Conservation (phyloP, 1,140 invertebrate genomes). For the Macrotrachela quadricornifera region DNA sequence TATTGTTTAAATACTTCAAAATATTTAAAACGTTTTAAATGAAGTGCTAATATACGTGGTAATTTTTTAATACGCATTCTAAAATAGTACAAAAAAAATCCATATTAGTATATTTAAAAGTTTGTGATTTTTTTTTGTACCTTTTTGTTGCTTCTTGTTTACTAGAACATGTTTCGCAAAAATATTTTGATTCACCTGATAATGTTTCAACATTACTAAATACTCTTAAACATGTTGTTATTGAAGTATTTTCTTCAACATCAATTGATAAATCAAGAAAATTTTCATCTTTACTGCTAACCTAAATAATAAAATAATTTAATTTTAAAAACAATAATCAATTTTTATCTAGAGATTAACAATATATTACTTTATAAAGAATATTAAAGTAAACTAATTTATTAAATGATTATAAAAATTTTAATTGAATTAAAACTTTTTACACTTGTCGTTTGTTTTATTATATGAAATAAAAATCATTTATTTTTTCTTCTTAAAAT, state of each 20-base stretch:
- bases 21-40: slow-evolving; percentile 96
- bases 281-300: slow-evolving; percentile 94
- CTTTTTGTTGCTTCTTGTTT: slow-evolving; percentile 86
- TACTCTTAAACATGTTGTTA: slow-evolving; percentile 86
- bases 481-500: no score
- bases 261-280: slow-evolving; percentile 97
- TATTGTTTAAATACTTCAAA: slow-evolving; percentile 94
- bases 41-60: slow-evolving; percentile 84
- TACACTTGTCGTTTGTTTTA: no score
- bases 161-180: slow-evolving; percentile 95
- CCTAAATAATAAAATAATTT: no score
- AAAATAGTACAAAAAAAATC: slow-evolving; percentile 15
- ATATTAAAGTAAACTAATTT: no score
- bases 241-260: slow-evolving; percentile 95
- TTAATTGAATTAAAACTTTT: no score
- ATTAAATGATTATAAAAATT: no score
- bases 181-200: slow-evolving; percentile 98
- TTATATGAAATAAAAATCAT: no score
- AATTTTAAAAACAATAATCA: no score
- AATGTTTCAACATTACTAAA: slow-evolving; percentile 96
- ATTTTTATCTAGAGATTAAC: no score
- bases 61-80: slow-evolving; percentile 92
- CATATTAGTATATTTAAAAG: no score
- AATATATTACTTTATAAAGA: no score
- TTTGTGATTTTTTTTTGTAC: slow-evolving; percentile 11